phyloP scores from a whole-genome alignment of 2,113 vertebrate species.

The Clarias gariepinus region DNA sequence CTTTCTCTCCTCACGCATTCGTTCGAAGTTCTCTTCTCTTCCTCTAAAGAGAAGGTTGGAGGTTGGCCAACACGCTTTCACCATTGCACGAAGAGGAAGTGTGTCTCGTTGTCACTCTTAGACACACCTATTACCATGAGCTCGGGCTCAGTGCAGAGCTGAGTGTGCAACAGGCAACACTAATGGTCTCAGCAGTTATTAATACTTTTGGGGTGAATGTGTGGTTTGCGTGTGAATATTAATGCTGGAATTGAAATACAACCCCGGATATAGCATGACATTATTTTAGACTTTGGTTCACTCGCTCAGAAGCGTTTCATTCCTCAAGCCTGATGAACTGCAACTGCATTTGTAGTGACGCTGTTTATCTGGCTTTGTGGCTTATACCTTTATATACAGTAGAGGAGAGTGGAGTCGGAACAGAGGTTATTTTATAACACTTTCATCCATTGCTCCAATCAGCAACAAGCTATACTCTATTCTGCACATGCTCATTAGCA shows the following conservation, averaged over 20 bases:
- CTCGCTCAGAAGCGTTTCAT: not conserved
- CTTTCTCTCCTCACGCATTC: slow-evolving; percentile 43
- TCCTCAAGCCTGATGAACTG: not conserved
- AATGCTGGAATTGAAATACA: not conserved
- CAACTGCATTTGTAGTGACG: not conserved
- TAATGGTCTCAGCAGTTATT: not conserved
- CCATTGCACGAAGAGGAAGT: slow-evolving; percentile 73
- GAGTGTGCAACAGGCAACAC: not conserved
- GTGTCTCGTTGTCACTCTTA: slow-evolving; percentile 57
- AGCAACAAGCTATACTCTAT: not conserved
- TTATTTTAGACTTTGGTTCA: not conserved
- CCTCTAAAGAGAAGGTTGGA: slow-evolving; percentile 50
- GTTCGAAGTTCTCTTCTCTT: slow-evolving; percentile 33
- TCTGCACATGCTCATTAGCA: too few species aligned
- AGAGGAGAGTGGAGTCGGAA: not conserved
- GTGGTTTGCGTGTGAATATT: not conserved
- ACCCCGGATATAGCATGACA: not conserved
- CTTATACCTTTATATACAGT: not conserved
- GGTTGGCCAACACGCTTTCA: slow-evolving; percentile 65
- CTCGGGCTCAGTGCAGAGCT: slow-evolving; percentile 18
- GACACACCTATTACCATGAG: slow-evolving; percentile 66
- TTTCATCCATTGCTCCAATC: not conserved
- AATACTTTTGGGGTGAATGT: slow-evolving; percentile 10
- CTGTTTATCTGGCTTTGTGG: not conserved
- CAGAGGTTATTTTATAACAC: not conserved